Base-by-base conservation (phyloP, 2,888 invertebrate species). In the Carpatolechia fugitivella region DNA sequence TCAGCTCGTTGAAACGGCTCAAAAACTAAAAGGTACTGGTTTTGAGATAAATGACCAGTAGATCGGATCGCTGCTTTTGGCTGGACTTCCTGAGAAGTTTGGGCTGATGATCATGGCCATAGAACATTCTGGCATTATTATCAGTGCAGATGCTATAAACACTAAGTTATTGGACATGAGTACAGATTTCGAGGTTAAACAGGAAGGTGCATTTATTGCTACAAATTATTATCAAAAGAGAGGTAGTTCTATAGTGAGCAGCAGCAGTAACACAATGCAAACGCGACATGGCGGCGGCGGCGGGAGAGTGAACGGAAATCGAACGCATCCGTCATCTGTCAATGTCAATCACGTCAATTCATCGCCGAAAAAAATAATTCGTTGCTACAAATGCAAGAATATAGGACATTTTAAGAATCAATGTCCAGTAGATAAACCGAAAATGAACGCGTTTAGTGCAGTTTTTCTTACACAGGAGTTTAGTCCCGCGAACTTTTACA, bases 41-140 rank as follows among this genome's bases (percentile, higher is more conserved):
- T 68, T 68, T 6, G 52, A 54, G n/a, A 61, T 68, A 0, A 63
- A 51, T n/a, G 63, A 63, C 16, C 55, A 64, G 18, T 65, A 63
- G 65, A 41, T 65, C 0, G 63, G 61, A 0, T 61, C 61, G 0
- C 14, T 65, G 0, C 16, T 65, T 7, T 7, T 66, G 7, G 61
- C 63, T 0, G 62, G 63, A 50, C 48, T 65, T n/a, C 52, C 60
- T 1, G 61, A 62, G 7, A 56, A 50, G 5, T 65, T 46, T 40
- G 2, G 16, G 1, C 59, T 63, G 0, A 60, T 63, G 63, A 62
- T 65, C 0, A 63, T 64, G 61, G 63, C 64, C 0, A 61, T 64
- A 0, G 63, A 63, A 18, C 62, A 62, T 44, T 62, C 60, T 0
- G 62, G 60, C 0, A 56, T 61, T 1, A 8, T 10, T 0, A 56